phyloP scores from a whole-genome alignment of 1,140 invertebrate genomes.

The Hydropsyche tenuis region DNA sequence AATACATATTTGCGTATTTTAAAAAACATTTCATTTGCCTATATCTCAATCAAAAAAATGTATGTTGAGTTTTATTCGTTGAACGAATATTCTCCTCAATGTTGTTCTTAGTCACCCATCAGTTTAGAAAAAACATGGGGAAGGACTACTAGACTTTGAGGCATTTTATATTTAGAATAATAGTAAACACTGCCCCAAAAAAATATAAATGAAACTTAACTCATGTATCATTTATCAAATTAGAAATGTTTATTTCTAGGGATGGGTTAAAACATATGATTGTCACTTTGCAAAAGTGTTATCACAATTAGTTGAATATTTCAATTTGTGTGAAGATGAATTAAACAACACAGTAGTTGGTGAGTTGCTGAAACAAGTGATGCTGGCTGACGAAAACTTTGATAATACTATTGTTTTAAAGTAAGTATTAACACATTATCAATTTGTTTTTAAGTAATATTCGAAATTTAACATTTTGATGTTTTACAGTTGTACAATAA shows the following conservation, averaged over 20 bases:
- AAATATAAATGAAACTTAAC: neutral
- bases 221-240: too few species aligned
- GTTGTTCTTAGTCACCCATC: too few species aligned
- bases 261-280: conserved; percentile 67
- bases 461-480: neutral
- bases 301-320: conserved; percentile 72
- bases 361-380: conserved; percentile 64
- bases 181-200: neutral
- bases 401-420: conserved; percentile 47
- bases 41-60: too few species aligned
- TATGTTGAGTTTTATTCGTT: neutral
- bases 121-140: too few species aligned
- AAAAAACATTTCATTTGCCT: neutral
- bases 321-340: conserved; percentile 77
- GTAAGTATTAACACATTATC: conserved; percentile 29
- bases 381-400: conserved; percentile 44
- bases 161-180: neutral
- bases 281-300: conserved; percentile 66
- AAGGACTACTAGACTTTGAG: too few species aligned
- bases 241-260: conserved; percentile 56
- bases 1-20: too few species aligned
- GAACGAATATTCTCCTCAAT: too few species aligned
- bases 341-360: conserved; percentile 74
- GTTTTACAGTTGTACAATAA: conserved; percentile 23
- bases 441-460: neutral